These are phyloP conservation scores for Nyctibius grandis DNA, from an alignment of 2,797 vertebrate genomes.

Conservation along the genomic window DNA sequence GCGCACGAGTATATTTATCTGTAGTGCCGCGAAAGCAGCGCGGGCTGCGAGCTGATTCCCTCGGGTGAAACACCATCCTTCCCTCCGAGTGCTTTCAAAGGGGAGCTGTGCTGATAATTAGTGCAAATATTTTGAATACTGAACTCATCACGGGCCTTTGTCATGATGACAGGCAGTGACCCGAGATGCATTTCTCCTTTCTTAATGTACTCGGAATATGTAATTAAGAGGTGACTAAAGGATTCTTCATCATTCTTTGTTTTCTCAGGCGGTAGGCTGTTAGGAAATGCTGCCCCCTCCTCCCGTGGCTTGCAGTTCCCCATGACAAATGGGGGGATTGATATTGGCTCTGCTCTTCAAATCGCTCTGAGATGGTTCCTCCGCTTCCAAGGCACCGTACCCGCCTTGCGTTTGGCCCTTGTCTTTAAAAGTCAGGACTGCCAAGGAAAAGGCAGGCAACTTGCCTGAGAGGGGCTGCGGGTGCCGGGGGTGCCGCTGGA, in stretches of 20 bases:
- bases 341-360: not conserved
- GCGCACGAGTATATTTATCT: constrained; percentile 47
- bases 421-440: fast-evolving
- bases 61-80: constrained; percentile 15
- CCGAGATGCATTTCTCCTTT: constrained; percentile 44
- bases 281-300: constrained; percentile 46
- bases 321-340: not conserved
- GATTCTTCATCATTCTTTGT: constrained; percentile 47
- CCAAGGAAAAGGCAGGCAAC: not conserved
- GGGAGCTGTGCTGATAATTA: constrained; percentile 50
- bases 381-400: not conserved
- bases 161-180: constrained; percentile 51
- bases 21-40: not conserved
- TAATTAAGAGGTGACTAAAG: constrained; percentile 63
- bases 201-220: constrained; percentile 1
- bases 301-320: not conserved
- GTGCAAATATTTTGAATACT: constrained; percentile 66
- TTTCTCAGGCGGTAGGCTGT: constrained; percentile 32
- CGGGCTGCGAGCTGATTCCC: constrained; percentile 39
- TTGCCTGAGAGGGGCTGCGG: not conserved
- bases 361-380: not conserved
- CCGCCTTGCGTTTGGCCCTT: not conserved
- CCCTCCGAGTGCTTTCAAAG: constrained; percentile 20
- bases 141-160: constrained; percentile 56
- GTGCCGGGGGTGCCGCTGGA: not conserved